phyloP scores from a whole-genome alignment of 2,113 vertebrate genomes.

The Rallus limicola region DNA sequence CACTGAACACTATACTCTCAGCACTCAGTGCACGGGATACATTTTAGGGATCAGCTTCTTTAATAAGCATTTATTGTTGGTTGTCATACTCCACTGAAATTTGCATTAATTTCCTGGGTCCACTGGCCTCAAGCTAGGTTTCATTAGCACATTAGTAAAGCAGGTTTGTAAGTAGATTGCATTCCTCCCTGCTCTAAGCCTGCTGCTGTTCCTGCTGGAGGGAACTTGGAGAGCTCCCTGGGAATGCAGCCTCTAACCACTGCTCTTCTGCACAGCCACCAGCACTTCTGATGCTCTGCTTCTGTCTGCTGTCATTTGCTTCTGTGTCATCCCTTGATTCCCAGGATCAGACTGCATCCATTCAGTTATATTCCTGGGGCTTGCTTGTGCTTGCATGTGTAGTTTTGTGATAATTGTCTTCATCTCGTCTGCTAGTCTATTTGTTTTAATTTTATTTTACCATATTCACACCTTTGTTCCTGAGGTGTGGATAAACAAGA shows the following conservation, averaged over 20 bases:
- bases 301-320: not conserved
- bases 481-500: not conserved
- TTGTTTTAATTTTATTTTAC: not conserved
- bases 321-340: not conserved
- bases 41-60: not conserved
- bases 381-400: not conserved
- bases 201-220: not conserved
- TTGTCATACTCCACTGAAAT: not conserved
- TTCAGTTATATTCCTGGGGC: not conserved
- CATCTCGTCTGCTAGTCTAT: not conserved
- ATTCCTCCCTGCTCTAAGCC: not conserved
- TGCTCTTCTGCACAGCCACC: not conserved
- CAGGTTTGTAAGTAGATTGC: not conserved
- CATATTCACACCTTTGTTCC: not conserved
- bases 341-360: not conserved
- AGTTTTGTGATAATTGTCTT: not conserved
- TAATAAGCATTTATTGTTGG: not conserved
- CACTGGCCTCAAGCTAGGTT: not conserved
- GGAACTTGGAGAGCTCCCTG: not conserved
- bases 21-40: not conserved
- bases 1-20: not conserved
- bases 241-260: not conserved
- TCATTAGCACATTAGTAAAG: not conserved
- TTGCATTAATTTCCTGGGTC: not conserved
- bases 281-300: not conserved